These are phyloP conservation scores for Neocloeon triangulifer DNA, from an alignment of 1,140 invertebrate genomes.

Conservation along the genomic window DNA sequence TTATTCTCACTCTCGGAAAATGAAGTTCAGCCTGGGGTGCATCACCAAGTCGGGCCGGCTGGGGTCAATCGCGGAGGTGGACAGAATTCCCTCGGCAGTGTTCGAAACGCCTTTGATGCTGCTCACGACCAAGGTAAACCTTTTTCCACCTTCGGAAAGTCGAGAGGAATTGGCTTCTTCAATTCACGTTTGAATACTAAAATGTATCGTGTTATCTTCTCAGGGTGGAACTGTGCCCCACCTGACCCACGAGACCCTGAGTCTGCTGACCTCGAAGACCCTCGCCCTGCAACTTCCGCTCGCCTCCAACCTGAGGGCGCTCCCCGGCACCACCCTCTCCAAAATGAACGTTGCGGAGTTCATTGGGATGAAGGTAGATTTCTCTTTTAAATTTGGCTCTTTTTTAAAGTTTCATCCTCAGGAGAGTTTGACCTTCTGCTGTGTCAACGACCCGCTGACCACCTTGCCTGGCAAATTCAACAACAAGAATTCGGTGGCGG, in stretches of 20 bases:
- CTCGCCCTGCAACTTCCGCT: constrained; percentile 30
- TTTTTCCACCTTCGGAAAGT: constrained; percentile 1
- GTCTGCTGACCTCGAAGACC: constrained; percentile 22
- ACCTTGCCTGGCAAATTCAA: constrained; percentile 37
- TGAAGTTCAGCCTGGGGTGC: too few species aligned
- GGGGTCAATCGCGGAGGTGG: constrained; percentile 23
- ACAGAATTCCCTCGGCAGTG: constrained; percentile 16
- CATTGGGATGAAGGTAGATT: constrained; percentile 24
- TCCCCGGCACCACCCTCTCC: constrained; percentile 23
- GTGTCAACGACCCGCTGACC: constrained; percentile 38
- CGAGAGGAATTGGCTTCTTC: not conserved
- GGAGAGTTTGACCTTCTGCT: constrained; percentile 31
- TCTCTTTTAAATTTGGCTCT: constrained; percentile 4
- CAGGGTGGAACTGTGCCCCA: constrained; percentile 39
- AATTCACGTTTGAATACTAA: not conserved
- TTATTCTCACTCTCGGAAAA: too few species aligned
- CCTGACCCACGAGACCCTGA: constrained; percentile 36
- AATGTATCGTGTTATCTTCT: constrained; percentile 6
- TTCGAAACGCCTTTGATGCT: constrained; percentile 27
- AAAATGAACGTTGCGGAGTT: constrained; percentile 26
- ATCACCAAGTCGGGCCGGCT: too few species aligned
- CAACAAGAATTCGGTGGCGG: constrained; percentile 32
- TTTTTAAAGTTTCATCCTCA: constrained; percentile 15
- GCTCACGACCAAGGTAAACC: constrained; percentile 25
- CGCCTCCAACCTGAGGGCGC: constrained; percentile 25